phyloP scores from a whole-genome alignment of 2,888 invertebrate species.

The Limnephilus rhombicus region DNA sequence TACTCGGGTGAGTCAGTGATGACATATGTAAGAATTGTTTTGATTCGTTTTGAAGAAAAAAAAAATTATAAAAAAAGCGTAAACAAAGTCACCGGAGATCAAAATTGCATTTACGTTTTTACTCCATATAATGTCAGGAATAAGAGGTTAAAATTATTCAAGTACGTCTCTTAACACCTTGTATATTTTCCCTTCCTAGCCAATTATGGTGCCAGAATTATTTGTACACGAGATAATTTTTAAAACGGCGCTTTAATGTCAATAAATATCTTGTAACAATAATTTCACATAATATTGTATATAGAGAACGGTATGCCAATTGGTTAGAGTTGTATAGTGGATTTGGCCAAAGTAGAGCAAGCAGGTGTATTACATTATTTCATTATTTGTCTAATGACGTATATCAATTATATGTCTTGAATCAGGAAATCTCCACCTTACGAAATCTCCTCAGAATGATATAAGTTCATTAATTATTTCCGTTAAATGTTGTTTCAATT shows the following conservation, averaged over 20 bases:
- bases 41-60: no score
- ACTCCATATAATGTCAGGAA: no score
- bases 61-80: no score
- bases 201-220: not conserved
- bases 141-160: no score
- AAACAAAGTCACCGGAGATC: no score
- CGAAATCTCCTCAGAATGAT: not conserved
- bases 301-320: not conserved
- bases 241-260: not conserved
- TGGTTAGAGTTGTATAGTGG: not conserved
- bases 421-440: not conserved
- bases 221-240: not conserved
- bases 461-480: not conserved
- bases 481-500: not conserved
- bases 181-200: not conserved
- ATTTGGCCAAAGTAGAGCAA: conserved; percentile 14
- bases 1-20: no score
- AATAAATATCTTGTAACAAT: not conserved
- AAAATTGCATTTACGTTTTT: no score
- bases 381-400: not conserved
- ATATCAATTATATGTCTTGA: not conserved
- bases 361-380: not conserved
- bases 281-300: not conserved
- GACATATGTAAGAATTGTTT: no score
- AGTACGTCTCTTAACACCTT: no score